A percentile compares a stretch with the other conserved stretches of the same genome.
Conservation (phyloP, 2,113 vertebrate genomes). For the Centropus bengalensis region DNA sequence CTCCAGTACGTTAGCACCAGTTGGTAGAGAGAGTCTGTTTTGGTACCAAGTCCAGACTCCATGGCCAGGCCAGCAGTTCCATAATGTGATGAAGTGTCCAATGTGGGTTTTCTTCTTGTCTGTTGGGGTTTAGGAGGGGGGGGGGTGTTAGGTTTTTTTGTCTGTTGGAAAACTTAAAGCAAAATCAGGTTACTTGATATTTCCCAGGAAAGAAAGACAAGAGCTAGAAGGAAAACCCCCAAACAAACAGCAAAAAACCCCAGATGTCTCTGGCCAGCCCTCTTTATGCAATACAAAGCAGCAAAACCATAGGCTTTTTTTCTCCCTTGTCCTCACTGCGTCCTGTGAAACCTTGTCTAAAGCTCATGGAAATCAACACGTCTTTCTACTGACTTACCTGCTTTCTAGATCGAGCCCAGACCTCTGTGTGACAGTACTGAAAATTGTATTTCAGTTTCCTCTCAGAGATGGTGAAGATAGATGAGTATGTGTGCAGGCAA, state of each 20-base stretch:
- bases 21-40: background rate
- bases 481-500: background rate
- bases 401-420: background rate
- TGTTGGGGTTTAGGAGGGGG: background rate
- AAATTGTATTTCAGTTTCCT: background rate
- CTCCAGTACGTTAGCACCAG: background rate
- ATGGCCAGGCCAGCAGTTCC: background rate
- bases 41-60: background rate
- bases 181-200: background rate
- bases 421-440: background rate
- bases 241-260: background rate
- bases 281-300: background rate
- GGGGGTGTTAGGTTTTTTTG: background rate
- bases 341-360: background rate
- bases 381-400: background rate
- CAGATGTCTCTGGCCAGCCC: background rate
- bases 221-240: background rate
- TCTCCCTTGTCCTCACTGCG: background rate
- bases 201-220: background rate
- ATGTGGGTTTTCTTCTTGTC: background rate
- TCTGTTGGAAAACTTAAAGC: background rate
- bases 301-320: background rate
- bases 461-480: background rate
- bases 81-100: background rate
- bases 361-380: accelerated